Evolutionary conservation across 2,888 invertebrate genomes (phyloP).

Genomic region (Portevinia maculata): DNA sequence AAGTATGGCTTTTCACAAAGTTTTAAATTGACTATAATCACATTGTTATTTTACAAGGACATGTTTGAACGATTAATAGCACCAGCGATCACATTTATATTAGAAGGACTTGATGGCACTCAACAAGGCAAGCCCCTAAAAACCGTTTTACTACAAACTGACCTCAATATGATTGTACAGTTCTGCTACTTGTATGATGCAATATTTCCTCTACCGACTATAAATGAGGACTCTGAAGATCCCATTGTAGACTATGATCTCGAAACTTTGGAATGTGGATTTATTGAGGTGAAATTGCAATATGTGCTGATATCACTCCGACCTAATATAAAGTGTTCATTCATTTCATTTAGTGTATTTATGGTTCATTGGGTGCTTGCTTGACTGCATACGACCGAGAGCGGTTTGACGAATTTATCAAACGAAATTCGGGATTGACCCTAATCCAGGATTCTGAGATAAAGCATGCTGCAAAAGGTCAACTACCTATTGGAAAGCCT

Average conservation of each 20-base stretch:
- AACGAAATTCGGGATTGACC: conserved; percentile 86
- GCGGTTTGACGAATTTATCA: conserved; percentile 91
- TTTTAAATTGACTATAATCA: neutral
- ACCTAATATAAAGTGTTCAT: neutral
- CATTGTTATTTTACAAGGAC: conserved; percentile 77
- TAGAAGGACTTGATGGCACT: conserved; percentile 89
- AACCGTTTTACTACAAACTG: conserved; percentile 92
- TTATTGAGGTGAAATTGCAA: conserved; percentile 84
- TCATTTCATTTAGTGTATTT: conserved; percentile 86
- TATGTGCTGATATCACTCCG: neutral
- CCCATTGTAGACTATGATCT: conserved; percentile 84
- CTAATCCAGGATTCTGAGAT: conserved; percentile 86
- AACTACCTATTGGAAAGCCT: conserved; percentile 88
- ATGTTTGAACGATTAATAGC: conserved; percentile 91
- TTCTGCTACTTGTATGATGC: conserved; percentile 92
- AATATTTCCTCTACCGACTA: conserved; percentile 83
- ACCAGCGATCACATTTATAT: conserved; percentile 88
- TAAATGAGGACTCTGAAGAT: conserved; percentile 81
- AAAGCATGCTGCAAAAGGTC: conserved; percentile 87
- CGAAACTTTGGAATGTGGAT: conserved; percentile 88
- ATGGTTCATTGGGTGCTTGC: conserved; percentile 93
- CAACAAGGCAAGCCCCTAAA: conserved; percentile 89
- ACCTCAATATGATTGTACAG: conserved; percentile 93
- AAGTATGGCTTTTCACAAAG: conserved; percentile 68
- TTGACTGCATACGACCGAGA: conserved; percentile 87